Conservation (phyloP, 2,113 vertebrate species). For the Pomatorhinus ruficollis region DNA sequence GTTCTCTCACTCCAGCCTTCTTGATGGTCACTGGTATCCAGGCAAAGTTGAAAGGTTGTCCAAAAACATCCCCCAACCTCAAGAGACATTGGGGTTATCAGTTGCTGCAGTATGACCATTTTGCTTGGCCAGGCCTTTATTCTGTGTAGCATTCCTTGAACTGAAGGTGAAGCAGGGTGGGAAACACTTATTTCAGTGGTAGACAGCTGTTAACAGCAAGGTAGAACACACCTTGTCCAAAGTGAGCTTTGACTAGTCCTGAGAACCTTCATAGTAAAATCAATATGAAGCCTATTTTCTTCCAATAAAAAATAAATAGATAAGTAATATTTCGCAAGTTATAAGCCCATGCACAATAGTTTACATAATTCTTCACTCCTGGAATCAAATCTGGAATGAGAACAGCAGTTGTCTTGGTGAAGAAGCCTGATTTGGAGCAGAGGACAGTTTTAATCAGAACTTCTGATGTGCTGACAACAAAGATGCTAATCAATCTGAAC, state of each 20-base stretch:
- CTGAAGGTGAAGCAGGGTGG: neutral
- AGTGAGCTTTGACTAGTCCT: neutral
- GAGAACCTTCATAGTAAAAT: neutral
- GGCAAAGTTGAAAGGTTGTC: neutral
- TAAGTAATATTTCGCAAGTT: neutral
- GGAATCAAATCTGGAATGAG: neutral
- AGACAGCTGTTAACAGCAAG: neutral
- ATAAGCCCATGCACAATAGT: neutral
- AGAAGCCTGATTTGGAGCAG: neutral
- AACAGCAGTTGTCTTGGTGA: neutral
- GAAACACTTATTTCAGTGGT: neutral
- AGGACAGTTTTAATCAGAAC: neutral
- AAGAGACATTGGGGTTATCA: fast-evolving
- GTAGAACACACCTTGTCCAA: neutral
- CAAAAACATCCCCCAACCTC: fast-evolving
- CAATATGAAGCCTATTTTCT: neutral
- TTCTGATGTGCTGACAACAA: neutral
- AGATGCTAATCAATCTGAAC: neutral
- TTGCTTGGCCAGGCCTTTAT: neutral
- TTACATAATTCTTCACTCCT: neutral
- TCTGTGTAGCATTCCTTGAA: neutral
- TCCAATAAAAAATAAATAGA: neutral
- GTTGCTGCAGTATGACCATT: neutral
- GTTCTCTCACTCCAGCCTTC: neutral
- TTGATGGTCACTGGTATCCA: neutral